A percentile compares a stretch with the other conserved stretches of the same genome.
These are phyloP conservation scores for Ophraella communa DNA, from an alignment of 2,888 invertebrate species.

Conservation along the genomic window DNA sequence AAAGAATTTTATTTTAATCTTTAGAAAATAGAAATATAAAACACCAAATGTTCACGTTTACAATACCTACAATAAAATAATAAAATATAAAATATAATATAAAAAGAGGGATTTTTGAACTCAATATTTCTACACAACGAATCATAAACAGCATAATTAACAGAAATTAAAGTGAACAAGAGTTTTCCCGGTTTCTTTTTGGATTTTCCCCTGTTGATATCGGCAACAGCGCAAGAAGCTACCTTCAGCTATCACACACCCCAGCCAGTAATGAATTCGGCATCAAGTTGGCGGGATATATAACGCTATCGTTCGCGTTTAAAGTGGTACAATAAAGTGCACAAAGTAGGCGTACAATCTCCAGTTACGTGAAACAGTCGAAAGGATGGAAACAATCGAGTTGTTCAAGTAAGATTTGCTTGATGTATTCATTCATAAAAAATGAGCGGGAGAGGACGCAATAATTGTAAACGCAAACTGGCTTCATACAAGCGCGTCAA, in stretches of 20 bases:
- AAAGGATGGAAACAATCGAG: conserved; percentile 28
- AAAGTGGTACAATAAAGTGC: conserved; percentile 21
- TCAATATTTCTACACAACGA: too few relatives aligned
- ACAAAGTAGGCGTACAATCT: conserved; percentile 21
- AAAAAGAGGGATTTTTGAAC: too few relatives aligned
- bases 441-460: conserved; percentile 18
- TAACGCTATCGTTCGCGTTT: conserved; percentile 31
- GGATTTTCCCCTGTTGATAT: conserved; percentile 9
- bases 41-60: too few relatives aligned
- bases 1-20: too few relatives aligned
- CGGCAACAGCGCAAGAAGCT: conserved; percentile 32
- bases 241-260: conserved; percentile 34
- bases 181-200: conserved; percentile 2
- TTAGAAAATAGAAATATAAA: too few relatives aligned
- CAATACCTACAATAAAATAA: too few relatives aligned
- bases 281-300: conserved; percentile 37
- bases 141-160: neutral
- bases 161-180: neutral
- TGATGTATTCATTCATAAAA: conserved; percentile 30
- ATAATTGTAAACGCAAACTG: conserved; percentile 12
- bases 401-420: conserved; percentile 33
- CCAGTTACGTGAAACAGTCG: conserved; percentile 7
- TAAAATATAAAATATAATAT: too few relatives aligned
- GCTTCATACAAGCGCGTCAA: neutral
- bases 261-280: conserved; percentile 33